Evolutionary conservation across 2,113 vertebrate genomes (phyloP).

Genomic region (Echinops telfairi): DNA sequence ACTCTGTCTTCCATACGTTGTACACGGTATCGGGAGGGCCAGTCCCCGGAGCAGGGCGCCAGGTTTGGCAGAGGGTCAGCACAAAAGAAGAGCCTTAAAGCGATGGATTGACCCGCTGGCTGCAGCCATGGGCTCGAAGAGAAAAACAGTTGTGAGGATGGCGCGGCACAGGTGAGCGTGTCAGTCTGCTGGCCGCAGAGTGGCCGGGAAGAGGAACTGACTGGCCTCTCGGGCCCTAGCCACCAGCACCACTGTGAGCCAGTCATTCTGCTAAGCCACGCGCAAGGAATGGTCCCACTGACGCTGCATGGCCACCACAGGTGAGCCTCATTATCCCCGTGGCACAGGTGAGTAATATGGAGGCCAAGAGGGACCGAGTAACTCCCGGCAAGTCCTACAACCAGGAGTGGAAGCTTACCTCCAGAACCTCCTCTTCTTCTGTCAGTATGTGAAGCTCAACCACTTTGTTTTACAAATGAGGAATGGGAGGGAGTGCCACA

Average conservation of each 20-base stretch:
- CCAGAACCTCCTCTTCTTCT: background rate
- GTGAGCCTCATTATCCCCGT: background rate
- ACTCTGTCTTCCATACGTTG: too few species aligned
- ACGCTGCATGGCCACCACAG: background rate
- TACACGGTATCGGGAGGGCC: too few species aligned
- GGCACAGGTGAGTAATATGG: background rate
- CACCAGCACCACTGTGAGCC: background rate
- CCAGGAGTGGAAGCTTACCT: background rate
- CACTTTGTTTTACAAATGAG: constrained; percentile 51
- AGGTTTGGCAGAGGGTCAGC: too few species aligned
- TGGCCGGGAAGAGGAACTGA: too few species aligned
- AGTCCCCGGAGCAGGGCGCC: too few species aligned
- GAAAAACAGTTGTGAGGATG: too few species aligned
- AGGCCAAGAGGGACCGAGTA: background rate
- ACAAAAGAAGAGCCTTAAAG: background rate
- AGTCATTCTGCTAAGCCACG: background rate
- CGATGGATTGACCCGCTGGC: background rate
- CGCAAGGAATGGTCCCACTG: background rate
- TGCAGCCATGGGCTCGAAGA: too few species aligned
- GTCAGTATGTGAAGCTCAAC: background rate
- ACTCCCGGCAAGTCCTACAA: background rate
- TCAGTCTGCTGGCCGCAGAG: too few species aligned
- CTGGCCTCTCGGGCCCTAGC: too few species aligned
- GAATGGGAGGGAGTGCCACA: background rate
- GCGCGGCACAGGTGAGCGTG: too few species aligned